Base-by-base conservation (phyloP, 2,113 vertebrate genomes). In the Uropsilus gracilis region DNA sequence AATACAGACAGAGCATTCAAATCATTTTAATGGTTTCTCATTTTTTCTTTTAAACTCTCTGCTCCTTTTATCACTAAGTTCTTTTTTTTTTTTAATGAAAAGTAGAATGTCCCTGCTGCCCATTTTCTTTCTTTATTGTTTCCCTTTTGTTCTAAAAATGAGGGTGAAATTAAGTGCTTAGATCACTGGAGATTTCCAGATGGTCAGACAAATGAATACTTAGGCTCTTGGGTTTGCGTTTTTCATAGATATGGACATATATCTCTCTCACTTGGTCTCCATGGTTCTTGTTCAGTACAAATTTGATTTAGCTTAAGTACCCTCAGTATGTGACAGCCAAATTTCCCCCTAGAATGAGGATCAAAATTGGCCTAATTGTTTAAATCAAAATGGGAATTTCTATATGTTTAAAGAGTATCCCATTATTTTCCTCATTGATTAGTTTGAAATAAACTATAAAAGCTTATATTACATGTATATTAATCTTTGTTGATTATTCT, bases 41-140 rank as follows among this genome's bases (percentile, higher is more conserved):
- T 68, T 93, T 91, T 96, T 95, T 72, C 89, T 66, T 94, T 96
- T 94, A 92, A 95, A 94, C 30, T 90, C 91, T 93, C 63, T 77
- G 94, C 37, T 97, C 68, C 75, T 96, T 95, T 95, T 94, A 97
- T 96, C 89, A 73, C 85, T 75, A 94, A 78, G 88, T 86, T 78
- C 85, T 90, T 93, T 88, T 90, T 93, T 87, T 69, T 93, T 88
- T 69, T 18, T 72, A 97, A 95, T 95, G 96, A 94, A 95, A 94
- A 95, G 91, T 76, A 95, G 63, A 93, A 96, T 94, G 94, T 96
- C 81, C 57, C 34, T 75, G 90, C 81, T 97, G 92, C 82, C 94
- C 97, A 96, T 96, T 97, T 96, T 97, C 94, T 96, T 81, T 90
- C 85, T 82, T 91, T 76, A 97, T 97, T 97, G 94, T 96, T 88